Evolutionary conservation across 2,113 vertebrate species (phyloP), one percentile per base, ranked within the genome.

Genomic region (Proteles cristata): DNA sequence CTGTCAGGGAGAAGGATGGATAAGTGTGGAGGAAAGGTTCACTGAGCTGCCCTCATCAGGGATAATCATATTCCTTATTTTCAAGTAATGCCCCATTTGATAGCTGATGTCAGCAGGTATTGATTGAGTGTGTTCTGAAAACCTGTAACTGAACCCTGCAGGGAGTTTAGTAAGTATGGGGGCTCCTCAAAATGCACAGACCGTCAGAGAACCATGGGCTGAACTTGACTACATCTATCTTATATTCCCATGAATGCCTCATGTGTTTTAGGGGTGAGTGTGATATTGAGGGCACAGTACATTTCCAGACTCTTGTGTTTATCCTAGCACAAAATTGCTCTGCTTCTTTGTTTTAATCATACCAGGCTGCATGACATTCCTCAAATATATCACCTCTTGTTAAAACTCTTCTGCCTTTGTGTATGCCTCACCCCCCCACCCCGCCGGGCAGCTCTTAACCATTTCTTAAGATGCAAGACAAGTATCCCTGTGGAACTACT

Each of bases 31-130:
- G 69, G 79, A 86, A 86, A 81, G 87, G 95, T 84, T 96, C 68
- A 85, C 76, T 65, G 73, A 74, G 76, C 43, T 93, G 87, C 83
- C 83, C 80, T 97, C 43, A n/a, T 96, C 87, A 65, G 79, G 14
- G 28, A 85, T 94, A 98, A 98, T 97, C 90, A 88, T 84, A 95
- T 96, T 93, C 90, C 26, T 86, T 96, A 92, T 97, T 97, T 97
- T 90, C 94, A 96, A 79, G 85, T 58, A 90, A 71, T 88, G 76
- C 33, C 83, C 74, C 89, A 77, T 97, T 68, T 94, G 93, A 96
- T 91, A 88, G 79, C 87, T 53, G 68, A 77, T 84, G 96, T 84
- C 95, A 93, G 69, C 81, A 94, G 84, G 69, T 84, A 92, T 92
- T 95, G 86, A 97, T 61, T 96, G 90, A 96, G 17, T 88, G 48